These are phyloP conservation scores for Sarcophaga carnaria DNA, from an alignment of 2,888 invertebrate species.

Conservation along the genomic window DNA sequence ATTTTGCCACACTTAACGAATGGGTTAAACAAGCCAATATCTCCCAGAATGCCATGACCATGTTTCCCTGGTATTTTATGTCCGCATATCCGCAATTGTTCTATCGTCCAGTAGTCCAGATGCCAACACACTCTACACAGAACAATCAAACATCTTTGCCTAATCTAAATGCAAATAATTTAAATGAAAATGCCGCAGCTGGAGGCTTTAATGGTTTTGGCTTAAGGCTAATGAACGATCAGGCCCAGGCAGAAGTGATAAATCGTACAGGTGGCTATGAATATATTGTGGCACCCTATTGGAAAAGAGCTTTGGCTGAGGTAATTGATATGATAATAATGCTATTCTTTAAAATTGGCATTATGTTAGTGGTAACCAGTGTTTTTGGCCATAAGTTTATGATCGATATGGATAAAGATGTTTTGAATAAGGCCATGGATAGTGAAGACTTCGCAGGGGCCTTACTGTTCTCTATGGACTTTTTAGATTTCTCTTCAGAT, in stretches of 20 bases:
- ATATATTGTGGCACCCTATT: constrained; percentile 91
- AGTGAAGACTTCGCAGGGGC: constrained; percentile 91
- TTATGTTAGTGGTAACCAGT: constrained; percentile 91
- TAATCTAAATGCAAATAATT: constrained; percentile 35
- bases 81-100: constrained; percentile 83
- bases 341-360: constrained; percentile 90
- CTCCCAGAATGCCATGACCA: constrained; percentile 81
- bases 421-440: constrained; percentile 85
- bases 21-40: constrained; percentile 79
- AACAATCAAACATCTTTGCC: constrained; percentile 26
- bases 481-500: constrained; percentile 87
- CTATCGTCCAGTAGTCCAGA: constrained; percentile 41
- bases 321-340: constrained; percentile 93
- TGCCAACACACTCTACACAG: constrained; percentile 24
- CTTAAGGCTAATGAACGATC: constrained; percentile 73
- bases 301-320: constrained; percentile 94
- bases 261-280: constrained; percentile 85
- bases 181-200: constrained; percentile 8
- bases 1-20: constrained; percentile 76
- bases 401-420: constrained; percentile 88
- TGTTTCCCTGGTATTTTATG: constrained; percentile 88
- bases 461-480: constrained; percentile 83
- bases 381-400: constrained; percentile 89
- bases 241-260: constrained; percentile 75
- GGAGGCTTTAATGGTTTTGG: constrained; percentile 36